phyloP scores from a whole-genome alignment of 2,797 vertebrate genomes.

The Ptychadena robeensis region DNA sequence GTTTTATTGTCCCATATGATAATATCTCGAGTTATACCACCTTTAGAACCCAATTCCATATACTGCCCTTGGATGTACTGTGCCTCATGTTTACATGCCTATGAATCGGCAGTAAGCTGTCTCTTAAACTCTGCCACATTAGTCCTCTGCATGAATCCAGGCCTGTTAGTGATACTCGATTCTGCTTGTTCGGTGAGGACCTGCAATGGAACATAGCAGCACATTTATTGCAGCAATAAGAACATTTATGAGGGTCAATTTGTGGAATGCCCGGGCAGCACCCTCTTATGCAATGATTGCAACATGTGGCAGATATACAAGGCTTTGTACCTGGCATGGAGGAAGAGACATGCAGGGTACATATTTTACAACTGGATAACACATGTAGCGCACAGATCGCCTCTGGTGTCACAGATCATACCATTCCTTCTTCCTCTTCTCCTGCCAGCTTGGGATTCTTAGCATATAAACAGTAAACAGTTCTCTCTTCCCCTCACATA shows the following conservation, averaged over 20 bases:
- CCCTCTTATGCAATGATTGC: not conserved
- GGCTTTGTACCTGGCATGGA: slow-evolving; percentile 37
- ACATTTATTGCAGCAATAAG: not conserved
- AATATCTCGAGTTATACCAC: too few species aligned
- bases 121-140: not conserved
- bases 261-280: not conserved
- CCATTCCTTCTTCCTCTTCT: slow-evolving; percentile 70
- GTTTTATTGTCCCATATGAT: too few species aligned
- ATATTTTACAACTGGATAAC: slow-evolving; percentile 33
- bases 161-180: not conserved
- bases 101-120: not conserved
- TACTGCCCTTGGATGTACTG: too few species aligned
- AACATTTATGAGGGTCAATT: not conserved
- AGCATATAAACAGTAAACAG: slow-evolving; percentile 75
- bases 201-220: too few species aligned
- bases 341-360: slow-evolving; percentile 17
- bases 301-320: not conserved
- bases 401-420: slow-evolving; percentile 47
- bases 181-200: not conserved
- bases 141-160: not conserved
- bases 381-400: slow-evolving; percentile 13
- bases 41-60: too few species aligned
- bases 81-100: not conserved
- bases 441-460: slow-evolving; percentile 72
- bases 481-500: slow-evolving; percentile 75